Evolutionary conservation across 2,888 invertebrate genomes (phyloP).

Genomic region (Tetragonula carbonaria): DNA sequence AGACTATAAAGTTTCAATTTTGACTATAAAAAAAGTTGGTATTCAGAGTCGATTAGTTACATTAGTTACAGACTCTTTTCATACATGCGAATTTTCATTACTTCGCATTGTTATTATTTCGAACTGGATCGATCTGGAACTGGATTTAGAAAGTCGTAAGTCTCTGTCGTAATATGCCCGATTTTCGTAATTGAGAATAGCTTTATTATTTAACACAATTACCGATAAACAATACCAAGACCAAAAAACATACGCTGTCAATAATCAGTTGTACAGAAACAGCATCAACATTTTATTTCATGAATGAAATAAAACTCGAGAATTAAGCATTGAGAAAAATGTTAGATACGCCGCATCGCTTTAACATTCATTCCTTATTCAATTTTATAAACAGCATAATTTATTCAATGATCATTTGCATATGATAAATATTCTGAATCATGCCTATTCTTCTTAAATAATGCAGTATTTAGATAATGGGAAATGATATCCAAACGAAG

Average conservation of each 20-base stretch:
- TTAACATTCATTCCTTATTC: background rate
- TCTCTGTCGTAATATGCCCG: constrained; percentile 3
- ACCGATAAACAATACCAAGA: background rate
- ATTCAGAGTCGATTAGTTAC: background rate
- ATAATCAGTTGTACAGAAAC: no score
- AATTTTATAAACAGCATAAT: background rate
- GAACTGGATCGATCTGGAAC: background rate
- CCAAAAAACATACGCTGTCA: background rate
- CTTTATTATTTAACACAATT: no score
- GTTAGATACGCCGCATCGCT: background rate
- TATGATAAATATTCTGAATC: background rate
- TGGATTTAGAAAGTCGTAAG: constrained; percentile 38
- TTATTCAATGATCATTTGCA: background rate
- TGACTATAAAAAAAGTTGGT: background rate
- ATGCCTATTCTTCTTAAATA: background rate
- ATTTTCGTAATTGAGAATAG: background rate
- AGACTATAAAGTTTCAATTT: background rate
- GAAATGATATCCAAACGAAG: background rate
- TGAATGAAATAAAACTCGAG: no score
- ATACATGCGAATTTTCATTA: no score
- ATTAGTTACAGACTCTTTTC: background rate
- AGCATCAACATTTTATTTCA: no score
- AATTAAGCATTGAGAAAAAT: no score
- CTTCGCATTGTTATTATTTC: background rate
- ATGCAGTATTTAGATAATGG: background rate